Evolutionary conservation across 1,140 invertebrate genomes (phyloP), one percentile per base, ranked within the genome.

Genomic region (Eubasilissa regina): DNA sequence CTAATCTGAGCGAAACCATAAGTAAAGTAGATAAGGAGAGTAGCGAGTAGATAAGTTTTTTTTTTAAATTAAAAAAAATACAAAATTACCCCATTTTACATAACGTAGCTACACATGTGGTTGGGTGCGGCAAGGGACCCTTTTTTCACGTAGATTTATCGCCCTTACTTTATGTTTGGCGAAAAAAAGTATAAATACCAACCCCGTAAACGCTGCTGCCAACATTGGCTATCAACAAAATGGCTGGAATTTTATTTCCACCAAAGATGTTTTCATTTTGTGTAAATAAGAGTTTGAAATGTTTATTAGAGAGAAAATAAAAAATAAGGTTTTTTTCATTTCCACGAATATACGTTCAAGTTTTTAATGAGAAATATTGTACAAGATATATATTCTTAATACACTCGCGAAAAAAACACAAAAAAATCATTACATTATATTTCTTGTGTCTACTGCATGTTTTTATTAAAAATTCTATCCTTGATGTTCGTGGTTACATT

Each of bases 141-240:
- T 80, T 80, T 79, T 80, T 80, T 62, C 66, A 70, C 78, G 78
- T 76, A 64, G 60, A 80, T 80, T 80, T 80, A 80, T 68, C 60
- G 78, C 72, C 78, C 44, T 79, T 79, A 74, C 68, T 79, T 79
- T 55, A 73, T 60, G 73, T 76, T 62, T 68, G 47, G 64, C 58
- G 78, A 70, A 70, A 70, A 35, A 70, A 79, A 74, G 73, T 80
- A 80, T 76, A 80, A 80, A 80, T 79, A 79, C 72, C 43, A 13
- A 48, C 25, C 77, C 56, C 77, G 48, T 60, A 66, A 79, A 53
- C 45, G 66, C 47, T 21, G 66, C 66, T 70, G 66, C 66, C 66
- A 70, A 70, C 66, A 70, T 70, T 70, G 66, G 66, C 66, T 70
- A 70, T 70, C 66, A 70, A 70, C 66, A 70, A 70, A 70, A 70